phyloP scores from a whole-genome alignment of 2,888 invertebrate species.

The Anarsia innoxiella region DNA sequence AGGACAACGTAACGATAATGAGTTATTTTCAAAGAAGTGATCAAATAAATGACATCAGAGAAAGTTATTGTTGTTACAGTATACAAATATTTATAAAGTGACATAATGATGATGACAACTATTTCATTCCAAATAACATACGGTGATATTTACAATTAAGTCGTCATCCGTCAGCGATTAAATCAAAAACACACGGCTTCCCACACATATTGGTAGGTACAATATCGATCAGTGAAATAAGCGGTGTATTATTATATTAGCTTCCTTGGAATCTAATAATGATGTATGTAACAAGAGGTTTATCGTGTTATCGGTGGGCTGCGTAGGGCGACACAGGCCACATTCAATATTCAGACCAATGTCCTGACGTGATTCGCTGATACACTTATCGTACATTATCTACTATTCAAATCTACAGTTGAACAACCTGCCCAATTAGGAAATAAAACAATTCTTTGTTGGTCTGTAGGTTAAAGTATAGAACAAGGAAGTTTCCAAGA shows the following conservation, averaged over 20 bases:
- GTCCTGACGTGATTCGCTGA: constrained; percentile 16
- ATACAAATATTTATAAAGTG: constrained; percentile 37
- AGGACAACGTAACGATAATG: too few species aligned
- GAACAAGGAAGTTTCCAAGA: background rate
- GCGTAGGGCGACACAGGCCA: constrained; percentile 4
- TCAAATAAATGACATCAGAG: constrained; percentile 30
- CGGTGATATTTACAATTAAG: constrained; percentile 23
- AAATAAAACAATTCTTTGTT: too few species aligned
- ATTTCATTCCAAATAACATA: constrained; percentile 28
- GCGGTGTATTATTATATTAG: constrained; percentile 4
- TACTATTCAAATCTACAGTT: constrained; percentile 5
- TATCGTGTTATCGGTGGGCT: constrained; percentile 13
- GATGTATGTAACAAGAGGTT: constrained; percentile 10
- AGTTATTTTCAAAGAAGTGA: too few species aligned
- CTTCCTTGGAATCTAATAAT: constrained; percentile 4
- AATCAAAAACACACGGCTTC: too few species aligned
- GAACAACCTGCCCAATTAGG: too few species aligned
- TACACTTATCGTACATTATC: constrained; percentile 4
- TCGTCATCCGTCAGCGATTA: constrained; percentile 7
- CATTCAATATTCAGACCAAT: constrained; percentile 17
- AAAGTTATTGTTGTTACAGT: constrained; percentile 37
- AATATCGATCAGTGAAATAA: constrained; percentile 7
- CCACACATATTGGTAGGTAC: constrained; percentile 1
- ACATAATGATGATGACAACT: constrained; percentile 27
- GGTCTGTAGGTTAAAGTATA: too few species aligned